These are phyloP conservation scores for Eulemur mongoz DNA, from an alignment of 2,797 vertebrate genomes.

Conservation along the genomic window DNA sequence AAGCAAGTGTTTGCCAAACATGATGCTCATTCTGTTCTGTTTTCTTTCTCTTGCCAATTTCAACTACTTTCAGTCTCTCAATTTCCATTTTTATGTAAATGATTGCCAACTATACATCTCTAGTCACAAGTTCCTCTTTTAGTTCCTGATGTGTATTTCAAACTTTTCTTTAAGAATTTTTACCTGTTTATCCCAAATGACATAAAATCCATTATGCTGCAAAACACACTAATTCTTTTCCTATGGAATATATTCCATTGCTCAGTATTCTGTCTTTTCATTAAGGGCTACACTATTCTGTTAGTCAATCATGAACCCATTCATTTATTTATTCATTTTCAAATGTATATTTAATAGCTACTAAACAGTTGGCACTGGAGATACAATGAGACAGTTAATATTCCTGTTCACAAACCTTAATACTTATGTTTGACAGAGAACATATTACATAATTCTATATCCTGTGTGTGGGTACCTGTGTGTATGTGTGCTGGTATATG, in stretches of 20 bases:
- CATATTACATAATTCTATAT: background rate
- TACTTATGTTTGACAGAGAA: background rate
- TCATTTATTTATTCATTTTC: background rate
- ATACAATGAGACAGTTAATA: background rate
- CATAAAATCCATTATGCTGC: background rate
- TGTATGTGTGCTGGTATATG: background rate
- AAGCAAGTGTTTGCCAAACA: background rate
- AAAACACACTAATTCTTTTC: background rate
- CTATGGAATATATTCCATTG: background rate
- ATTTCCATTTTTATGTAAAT: conserved; percentile 22
- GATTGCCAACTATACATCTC: background rate
- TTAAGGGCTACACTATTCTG: background rate
- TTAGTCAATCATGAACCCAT: background rate
- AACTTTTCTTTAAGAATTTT: background rate
- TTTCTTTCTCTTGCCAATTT: background rate
- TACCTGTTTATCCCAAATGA: background rate
- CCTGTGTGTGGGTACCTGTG: background rate
- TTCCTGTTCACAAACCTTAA: background rate
- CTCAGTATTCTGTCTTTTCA: background rate
- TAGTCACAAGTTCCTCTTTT: background rate
- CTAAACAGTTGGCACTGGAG: background rate
- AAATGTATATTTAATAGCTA: background rate
- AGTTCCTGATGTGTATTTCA: background rate
- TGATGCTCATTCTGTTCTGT: background rate
- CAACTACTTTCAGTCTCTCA: conserved; percentile 2